Percentiles rank a stretch among this genome's conserved stretches.
phyloP scores from a whole-genome alignment of 1,140 invertebrate species.

The Cotesia vestalis region DNA sequence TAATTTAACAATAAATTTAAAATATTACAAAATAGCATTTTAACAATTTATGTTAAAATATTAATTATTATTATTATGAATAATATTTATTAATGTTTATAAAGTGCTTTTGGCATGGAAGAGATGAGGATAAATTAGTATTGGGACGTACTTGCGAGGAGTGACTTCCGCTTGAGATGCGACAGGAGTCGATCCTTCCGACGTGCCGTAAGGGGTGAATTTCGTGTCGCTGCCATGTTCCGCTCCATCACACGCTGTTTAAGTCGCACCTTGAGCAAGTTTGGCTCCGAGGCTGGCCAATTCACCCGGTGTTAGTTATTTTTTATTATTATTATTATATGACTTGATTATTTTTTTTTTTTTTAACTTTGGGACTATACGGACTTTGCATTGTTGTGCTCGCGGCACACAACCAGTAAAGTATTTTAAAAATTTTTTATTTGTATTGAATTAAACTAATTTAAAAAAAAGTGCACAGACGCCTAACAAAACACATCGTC shows the following conservation, averaged over 20 bases:
- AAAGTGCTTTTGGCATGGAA: constrained; percentile 7
- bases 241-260: constrained; percentile 95
- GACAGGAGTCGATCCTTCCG: constrained; percentile 80
- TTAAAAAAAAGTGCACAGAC: constrained; percentile 25
- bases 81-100: neutral
- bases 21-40: too few species aligned
- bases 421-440: constrained; percentile 7
- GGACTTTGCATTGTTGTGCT: constrained; percentile 36
- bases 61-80: neutral
- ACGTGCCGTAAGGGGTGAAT: constrained; percentile 83
- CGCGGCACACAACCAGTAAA: constrained; percentile 32
- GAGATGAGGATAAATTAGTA: constrained; percentile 44
- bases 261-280: constrained; percentile 94
- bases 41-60: neutral
- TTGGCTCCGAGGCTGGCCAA: constrained; percentile 92
- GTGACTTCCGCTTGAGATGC: constrained; percentile 79
- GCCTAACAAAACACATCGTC: constrained; percentile 25
- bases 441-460: constrained; percentile 14
- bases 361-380: constrained; percentile 22
- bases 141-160: constrained; percentile 78
- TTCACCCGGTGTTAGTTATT: constrained; percentile 60
- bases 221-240: constrained; percentile 71
- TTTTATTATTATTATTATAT: too few species aligned
- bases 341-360: constrained; percentile 13
- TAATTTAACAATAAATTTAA: too few species aligned